These are phyloP conservation scores for Pecten maximus DNA, from an alignment of 2,888 invertebrate genomes.

Conservation along the genomic window DNA sequence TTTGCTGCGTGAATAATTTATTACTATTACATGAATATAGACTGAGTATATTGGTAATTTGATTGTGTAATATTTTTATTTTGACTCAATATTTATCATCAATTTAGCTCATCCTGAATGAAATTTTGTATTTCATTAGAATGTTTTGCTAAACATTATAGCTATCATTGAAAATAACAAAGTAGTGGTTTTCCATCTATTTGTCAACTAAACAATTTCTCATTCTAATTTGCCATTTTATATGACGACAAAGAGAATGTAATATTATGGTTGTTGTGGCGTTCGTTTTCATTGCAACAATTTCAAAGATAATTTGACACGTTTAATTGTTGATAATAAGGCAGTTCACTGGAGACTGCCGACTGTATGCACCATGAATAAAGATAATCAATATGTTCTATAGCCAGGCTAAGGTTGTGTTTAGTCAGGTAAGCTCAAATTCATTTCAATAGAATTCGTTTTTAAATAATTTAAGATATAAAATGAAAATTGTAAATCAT, in stretches of 20 bases:
- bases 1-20: background rate
- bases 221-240: background rate
- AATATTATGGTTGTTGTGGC: background rate
- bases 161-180: background rate
- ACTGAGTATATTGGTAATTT: background rate
- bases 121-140: background rate
- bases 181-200: background rate
- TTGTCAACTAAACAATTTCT: background rate
- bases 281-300: background rate
- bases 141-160: background rate
- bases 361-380: background rate
- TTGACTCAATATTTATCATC: too few relatives aligned
- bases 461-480: background rate
- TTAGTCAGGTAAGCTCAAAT: background rate
- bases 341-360: background rate
- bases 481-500: background rate
- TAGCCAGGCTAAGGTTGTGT: background rate
- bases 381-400: background rate
- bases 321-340: background rate
- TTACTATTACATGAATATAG: background rate
- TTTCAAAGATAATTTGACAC: constrained; percentile 15
- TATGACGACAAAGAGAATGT: background rate
- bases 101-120: too few relatives aligned
- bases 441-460: background rate
- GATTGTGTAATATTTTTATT: background rate